Conservation (phyloP, 2,888 invertebrate genomes). For the Byasa hedistus region DNA sequence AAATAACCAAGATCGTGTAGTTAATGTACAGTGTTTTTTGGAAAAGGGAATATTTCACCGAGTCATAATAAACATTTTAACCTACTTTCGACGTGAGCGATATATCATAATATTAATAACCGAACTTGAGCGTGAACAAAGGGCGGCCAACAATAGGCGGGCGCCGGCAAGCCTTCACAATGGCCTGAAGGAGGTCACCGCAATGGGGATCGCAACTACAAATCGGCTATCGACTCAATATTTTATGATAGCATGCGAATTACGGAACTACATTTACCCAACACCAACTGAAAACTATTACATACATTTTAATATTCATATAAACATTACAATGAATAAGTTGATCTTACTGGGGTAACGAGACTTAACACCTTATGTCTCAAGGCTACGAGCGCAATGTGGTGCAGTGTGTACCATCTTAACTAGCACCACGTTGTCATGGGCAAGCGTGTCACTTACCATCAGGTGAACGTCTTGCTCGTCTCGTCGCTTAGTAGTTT, state of each 20-base stretch:
- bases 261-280: neutral
- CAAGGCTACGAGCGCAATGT: too few relatives aligned
- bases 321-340: too few relatives aligned
- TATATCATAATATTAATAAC: slow-evolving; percentile 40
- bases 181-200: slow-evolving; percentile 52
- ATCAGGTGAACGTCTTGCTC: too few relatives aligned
- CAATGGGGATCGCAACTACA: slow-evolving; percentile 40
- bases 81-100: slow-evolving; percentile 33
- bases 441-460: too few relatives aligned
- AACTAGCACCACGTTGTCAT: too few relatives aligned
- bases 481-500: too few relatives aligned
- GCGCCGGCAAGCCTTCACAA: slow-evolving; percentile 36
- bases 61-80: slow-evolving; percentile 23
- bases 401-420: too few relatives aligned
- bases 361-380: too few relatives aligned
- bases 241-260: neutral
- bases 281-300: neutral
- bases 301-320: too few relatives aligned
- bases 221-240: slow-evolving; percentile 39
- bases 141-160: slow-evolving; percentile 39
- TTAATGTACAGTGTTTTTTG: neutral
- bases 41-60: slow-evolving; percentile 2
- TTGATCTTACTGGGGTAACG: too few relatives aligned
- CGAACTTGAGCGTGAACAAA: slow-evolving; percentile 35
- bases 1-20: too few relatives aligned